A percentile compares a stretch with the other conserved stretches of the same genome.
phyloP scores from a whole-genome alignment of 2,888 invertebrate species.

The Cephus rjabovi region DNA sequence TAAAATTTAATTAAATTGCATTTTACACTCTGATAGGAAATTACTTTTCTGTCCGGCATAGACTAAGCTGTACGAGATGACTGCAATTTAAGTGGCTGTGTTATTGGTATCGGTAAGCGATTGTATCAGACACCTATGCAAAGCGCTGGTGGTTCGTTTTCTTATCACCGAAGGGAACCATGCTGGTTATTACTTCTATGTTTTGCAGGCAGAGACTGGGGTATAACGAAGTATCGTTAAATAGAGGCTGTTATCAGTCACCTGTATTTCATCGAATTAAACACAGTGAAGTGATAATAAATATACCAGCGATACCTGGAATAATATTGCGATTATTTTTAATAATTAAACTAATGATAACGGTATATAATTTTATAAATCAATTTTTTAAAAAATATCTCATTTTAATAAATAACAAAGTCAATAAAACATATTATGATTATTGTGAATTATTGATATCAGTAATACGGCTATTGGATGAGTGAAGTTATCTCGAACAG shows the following conservation, averaged over 20 bases:
- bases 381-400: too few relatives aligned
- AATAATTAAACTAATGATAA: background rate
- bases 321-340: background rate
- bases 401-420: background rate
- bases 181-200: background rate
- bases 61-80: slow-evolving; percentile 16
- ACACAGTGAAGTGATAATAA: background rate
- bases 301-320: background rate
- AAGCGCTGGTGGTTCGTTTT: background rate
- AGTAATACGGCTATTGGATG: background rate
- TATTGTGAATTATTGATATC: background rate
- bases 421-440: background rate
- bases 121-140: slow-evolving; percentile 24
- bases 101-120: slow-evolving; percentile 26
- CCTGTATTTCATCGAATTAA: background rate
- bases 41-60: slow-evolving; percentile 43
- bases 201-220: background rate
- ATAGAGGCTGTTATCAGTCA: background rate
- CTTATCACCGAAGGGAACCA: slow-evolving; percentile 19
- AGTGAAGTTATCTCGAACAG: background rate
- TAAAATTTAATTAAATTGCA: slow-evolving; percentile 51
- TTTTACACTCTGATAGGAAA: slow-evolving; percentile 42
- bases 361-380: too few relatives aligned
- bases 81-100: slow-evolving; percentile 19
- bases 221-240: background rate